These are phyloP conservation scores for Tachystola acroxantha DNA, from an alignment of 2,888 invertebrate species.

Conservation along the genomic window DNA sequence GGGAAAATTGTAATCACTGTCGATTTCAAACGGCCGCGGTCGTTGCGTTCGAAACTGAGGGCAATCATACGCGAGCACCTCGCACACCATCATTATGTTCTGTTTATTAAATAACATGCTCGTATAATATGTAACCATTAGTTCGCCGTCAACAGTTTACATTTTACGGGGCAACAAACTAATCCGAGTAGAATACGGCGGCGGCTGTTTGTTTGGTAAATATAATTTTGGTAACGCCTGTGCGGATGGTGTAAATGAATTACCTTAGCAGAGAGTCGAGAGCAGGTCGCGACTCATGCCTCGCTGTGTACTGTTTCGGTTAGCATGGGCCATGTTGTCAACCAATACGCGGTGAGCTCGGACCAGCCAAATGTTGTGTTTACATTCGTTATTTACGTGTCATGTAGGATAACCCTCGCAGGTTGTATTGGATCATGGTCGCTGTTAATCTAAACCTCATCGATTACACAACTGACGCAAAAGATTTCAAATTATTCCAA, in stretches of 20 bases:
- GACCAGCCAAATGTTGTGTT: constrained; percentile 31
- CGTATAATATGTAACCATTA: constrained; percentile 34
- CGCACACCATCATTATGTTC: constrained; percentile 21
- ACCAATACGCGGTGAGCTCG: constrained; percentile 45
- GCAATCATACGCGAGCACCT: constrained; percentile 37
- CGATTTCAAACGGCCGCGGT: constrained; percentile 70
- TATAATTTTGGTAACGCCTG: constrained; percentile 34
- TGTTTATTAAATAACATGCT: constrained; percentile 44
- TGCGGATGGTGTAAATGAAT: constrained; percentile 35
- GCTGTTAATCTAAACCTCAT: not conserved
- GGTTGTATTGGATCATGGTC: not conserved
- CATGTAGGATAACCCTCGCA: not conserved
- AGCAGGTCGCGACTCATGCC: constrained; percentile 36
- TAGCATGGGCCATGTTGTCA: constrained; percentile 55
- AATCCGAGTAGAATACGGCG: constrained; percentile 23
- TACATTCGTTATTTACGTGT: constrained; percentile 33
- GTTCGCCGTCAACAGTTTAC: constrained; percentile 38
- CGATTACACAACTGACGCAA: too few relatives aligned
- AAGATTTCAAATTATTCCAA: too few relatives aligned
- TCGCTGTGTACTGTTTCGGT: constrained; percentile 43
- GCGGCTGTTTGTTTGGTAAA: constrained; percentile 45
- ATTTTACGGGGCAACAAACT: constrained; percentile 38
- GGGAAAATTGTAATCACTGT: constrained; percentile 78
- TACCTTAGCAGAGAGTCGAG: constrained; percentile 34
- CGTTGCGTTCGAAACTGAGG: constrained; percentile 50